Conservation (phyloP, 2,888 invertebrate genomes). For the Priocnemis perturbator region DNA sequence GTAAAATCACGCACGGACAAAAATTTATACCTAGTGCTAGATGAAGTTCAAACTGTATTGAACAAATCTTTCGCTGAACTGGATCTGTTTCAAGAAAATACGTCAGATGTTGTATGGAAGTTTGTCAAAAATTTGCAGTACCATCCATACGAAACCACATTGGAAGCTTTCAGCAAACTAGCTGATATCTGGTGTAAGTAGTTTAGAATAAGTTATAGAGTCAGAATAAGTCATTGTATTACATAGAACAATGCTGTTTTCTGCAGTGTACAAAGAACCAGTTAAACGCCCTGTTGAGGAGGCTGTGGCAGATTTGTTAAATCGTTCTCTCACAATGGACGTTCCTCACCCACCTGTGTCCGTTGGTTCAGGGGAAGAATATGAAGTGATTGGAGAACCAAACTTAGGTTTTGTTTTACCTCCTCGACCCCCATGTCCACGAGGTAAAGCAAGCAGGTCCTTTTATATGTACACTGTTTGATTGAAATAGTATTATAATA, state of each 20-base stretch:
- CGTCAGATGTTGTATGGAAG: constrained; percentile 82
- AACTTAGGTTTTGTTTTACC: constrained; percentile 80
- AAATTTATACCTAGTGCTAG: constrained; percentile 83
- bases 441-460: constrained; percentile 56
- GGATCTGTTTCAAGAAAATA: constrained; percentile 85
- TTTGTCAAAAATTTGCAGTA: constrained; percentile 79
- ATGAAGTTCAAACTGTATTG: constrained; percentile 81
- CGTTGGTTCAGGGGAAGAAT: constrained; percentile 80
- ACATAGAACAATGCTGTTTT: no score
- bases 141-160: constrained; percentile 88
- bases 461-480: constrained; percentile 9
- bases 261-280: constrained; percentile 80
- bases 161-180: constrained; percentile 91
- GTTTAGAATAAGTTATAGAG: neutral
- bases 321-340: constrained; percentile 72
- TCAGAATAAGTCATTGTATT: no score
- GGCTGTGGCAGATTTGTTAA: constrained; percentile 80
- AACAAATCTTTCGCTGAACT: constrained; percentile 92
- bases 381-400: constrained; percentile 82
- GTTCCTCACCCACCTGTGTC: constrained; percentile 61
- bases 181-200: constrained; percentile 84
- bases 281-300: constrained; percentile 80
- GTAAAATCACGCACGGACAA: constrained; percentile 84
- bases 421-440: constrained; percentile 78
- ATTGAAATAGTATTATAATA: constrained; percentile 10